These are phyloP conservation scores for Xiphophorus hellerii DNA, from an alignment of 2,113 vertebrate species.

Conservation along the genomic window DNA sequence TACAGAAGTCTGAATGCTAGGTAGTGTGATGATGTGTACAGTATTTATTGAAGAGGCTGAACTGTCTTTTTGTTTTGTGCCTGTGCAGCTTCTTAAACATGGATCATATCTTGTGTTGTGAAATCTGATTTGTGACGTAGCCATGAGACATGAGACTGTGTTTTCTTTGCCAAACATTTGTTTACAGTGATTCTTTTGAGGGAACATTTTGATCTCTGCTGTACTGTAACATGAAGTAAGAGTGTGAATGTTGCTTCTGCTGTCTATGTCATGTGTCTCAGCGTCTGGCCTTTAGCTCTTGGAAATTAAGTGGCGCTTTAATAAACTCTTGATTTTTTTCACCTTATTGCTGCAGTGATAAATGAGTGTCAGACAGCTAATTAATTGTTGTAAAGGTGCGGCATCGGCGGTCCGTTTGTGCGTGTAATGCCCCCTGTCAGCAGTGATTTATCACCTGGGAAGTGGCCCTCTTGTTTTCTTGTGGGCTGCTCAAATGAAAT, in stretches of 20 bases:
- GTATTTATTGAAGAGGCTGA: slow-evolving; percentile 67
- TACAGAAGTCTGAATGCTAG: slow-evolving; percentile 42
- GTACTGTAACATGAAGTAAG: slow-evolving; percentile 50
- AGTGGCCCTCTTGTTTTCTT: slow-evolving; percentile 50
- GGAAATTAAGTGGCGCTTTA: slow-evolving; percentile 74
- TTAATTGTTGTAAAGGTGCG: slow-evolving; percentile 74
- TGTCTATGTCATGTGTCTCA: slow-evolving; percentile 61
- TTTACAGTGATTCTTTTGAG: slow-evolving; percentile 51
- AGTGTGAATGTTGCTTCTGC: slow-evolving; percentile 60
- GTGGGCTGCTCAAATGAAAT: background rate
- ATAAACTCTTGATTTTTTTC: slow-evolving; percentile 86
- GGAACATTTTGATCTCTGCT: slow-evolving; percentile 36
- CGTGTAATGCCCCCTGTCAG: slow-evolving; percentile 73
- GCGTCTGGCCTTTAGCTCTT: slow-evolving; percentile 60
- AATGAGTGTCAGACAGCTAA: slow-evolving; percentile 79
- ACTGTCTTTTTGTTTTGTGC: slow-evolving; percentile 41
- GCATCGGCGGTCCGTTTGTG: slow-evolving; percentile 66
- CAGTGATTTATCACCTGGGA: slow-evolving; percentile 75
- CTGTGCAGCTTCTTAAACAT: slow-evolving; percentile 34
- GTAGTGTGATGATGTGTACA: slow-evolving; percentile 58
- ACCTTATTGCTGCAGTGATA: slow-evolving; percentile 80
- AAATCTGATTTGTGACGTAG: slow-evolving; percentile 34
- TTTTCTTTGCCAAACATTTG: slow-evolving; percentile 45
- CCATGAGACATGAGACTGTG: background rate
- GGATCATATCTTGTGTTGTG: slow-evolving; percentile 44